Percentiles rank a stretch among this genome's conserved stretches.
Evolutionary conservation across 2,888 invertebrate genomes (phyloP).

Genomic region (Cephus runcator): DNA sequence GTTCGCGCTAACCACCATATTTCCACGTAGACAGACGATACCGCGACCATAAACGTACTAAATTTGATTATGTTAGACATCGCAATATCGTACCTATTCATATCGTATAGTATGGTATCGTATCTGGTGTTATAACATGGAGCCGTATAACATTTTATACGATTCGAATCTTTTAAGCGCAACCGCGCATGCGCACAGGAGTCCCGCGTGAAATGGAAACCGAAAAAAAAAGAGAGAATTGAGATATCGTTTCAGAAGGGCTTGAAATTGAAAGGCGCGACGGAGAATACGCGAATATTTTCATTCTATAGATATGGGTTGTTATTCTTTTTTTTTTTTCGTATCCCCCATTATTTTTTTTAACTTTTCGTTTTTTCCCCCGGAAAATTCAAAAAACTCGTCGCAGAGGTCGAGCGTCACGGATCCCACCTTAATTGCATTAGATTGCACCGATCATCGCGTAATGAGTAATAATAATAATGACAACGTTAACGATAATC

Average conservation of each 20-base stretch:
- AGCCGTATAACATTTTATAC: background rate
- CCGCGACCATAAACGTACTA: background rate
- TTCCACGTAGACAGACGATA: background rate
- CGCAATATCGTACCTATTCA: background rate
- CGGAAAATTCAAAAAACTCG: background rate
- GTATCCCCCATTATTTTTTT: background rate
- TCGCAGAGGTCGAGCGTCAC: conserved; percentile 26
- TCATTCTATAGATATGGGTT: background rate
- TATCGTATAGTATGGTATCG: background rate
- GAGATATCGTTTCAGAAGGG: background rate
- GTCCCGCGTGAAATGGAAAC: background rate
- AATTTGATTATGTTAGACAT: background rate
- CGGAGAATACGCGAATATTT: background rate
- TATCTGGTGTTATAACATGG: background rate
- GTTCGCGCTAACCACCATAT: background rate
- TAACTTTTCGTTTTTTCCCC: background rate
- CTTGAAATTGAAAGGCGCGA: background rate
- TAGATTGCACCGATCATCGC: conserved; percentile 33
- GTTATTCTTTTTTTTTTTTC: background rate
- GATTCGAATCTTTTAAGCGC: background rate
- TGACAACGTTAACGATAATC: background rate
- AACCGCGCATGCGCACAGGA: background rate
- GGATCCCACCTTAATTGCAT: conserved; percentile 28
- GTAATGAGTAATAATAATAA: background rate
- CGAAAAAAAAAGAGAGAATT: background rate